Conservation (phyloP, 2,888 invertebrate species). For the Neelides folsomi region DNA sequence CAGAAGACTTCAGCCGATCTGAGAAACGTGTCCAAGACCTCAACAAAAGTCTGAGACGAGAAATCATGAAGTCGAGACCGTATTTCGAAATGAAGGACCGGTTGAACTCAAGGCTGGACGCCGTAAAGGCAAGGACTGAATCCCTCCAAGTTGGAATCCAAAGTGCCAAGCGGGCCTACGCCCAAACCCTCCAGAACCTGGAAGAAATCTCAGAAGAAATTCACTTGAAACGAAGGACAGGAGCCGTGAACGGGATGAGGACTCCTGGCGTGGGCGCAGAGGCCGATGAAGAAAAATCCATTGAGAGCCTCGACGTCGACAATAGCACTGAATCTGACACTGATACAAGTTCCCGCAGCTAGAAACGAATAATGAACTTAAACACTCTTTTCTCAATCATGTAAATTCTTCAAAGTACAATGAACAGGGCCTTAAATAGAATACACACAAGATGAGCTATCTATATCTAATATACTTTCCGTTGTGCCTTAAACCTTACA, state of each 20-base stretch:
- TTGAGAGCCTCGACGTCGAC: too few relatives aligned
- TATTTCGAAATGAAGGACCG: constrained; percentile 83
- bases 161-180: constrained; percentile 65
- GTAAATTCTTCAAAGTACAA: too few relatives aligned
- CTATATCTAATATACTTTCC: too few relatives aligned
- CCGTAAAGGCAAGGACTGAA: constrained; percentile 71
- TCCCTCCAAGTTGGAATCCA: constrained; percentile 64
- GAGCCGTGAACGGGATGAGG: neutral
- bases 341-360: too few relatives aligned
- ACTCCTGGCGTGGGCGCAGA: too few relatives aligned
- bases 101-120: constrained; percentile 70
- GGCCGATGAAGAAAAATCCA: too few relatives aligned
- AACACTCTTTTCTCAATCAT: too few relatives aligned
- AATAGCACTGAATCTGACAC: too few relatives aligned
- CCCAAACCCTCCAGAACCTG: constrained; percentile 64
- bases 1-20: constrained; percentile 64
- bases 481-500: too few relatives aligned
- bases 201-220: constrained; percentile 88
- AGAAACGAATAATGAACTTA: too few relatives aligned
- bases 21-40: constrained; percentile 66
- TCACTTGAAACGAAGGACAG: constrained; percentile 53
- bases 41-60: constrained; percentile 67
- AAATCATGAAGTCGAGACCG: constrained; percentile 70
- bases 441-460: too few relatives aligned
- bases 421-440: too few relatives aligned